These are phyloP conservation scores for Amphiduros pacificus DNA, from an alignment of 2,888 invertebrate species.

Conservation along the genomic window DNA sequence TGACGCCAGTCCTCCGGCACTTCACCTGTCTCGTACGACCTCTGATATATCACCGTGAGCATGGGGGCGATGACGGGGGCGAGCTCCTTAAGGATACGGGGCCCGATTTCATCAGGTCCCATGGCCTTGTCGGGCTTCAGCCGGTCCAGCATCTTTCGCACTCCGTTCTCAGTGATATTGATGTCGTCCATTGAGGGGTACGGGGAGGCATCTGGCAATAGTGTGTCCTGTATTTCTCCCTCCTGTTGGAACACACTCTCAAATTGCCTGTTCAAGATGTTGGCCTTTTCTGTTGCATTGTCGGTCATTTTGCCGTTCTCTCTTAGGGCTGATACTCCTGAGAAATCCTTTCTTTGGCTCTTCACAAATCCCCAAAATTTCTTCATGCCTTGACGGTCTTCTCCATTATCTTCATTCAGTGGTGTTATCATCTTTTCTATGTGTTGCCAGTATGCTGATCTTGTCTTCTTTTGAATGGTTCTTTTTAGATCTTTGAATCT, in stretches of 20 bases:
- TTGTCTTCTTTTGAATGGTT: no score
- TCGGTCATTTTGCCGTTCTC: background rate
- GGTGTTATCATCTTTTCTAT: no score
- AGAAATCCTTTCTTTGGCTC: background rate
- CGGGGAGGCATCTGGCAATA: no score
- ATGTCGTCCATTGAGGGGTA: background rate
- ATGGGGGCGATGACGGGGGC: background rate
- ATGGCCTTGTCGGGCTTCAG: background rate
- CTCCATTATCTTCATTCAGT: no score
- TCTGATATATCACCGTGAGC: background rate
- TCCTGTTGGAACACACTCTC: background rate
- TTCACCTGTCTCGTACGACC: background rate
- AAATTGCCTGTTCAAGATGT: background rate
- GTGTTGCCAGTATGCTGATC: no score
- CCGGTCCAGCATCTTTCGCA: background rate
- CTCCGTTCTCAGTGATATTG: background rate
- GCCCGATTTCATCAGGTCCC: background rate
- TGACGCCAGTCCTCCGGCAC: constrained; percentile 28
- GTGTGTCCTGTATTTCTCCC: no score
- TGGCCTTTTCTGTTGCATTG: background rate
- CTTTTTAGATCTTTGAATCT: no score
- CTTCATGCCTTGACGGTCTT: background rate
- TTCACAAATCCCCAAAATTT: background rate
- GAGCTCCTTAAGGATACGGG: background rate
- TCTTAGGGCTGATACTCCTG: background rate